phyloP scores from a whole-genome alignment of 2,113 vertebrate species.

The Zosterops japonicus region DNA sequence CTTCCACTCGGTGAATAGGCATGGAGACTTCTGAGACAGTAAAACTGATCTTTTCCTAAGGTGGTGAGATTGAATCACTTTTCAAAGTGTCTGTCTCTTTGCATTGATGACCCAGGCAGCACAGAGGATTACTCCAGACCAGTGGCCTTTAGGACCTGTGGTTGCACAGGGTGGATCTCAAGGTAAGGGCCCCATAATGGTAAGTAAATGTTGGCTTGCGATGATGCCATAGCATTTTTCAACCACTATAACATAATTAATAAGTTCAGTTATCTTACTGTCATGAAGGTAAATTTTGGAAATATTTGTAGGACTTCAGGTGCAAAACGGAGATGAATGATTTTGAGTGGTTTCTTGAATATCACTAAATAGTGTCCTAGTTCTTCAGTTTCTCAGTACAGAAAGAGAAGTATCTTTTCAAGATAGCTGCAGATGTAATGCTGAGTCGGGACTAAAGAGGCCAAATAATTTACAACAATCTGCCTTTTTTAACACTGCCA shows the following conservation, averaged over 20 bases:
- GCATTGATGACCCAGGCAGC: background rate
- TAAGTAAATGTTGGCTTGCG: background rate
- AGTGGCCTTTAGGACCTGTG: background rate
- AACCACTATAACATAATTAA: background rate
- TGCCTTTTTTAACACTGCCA: background rate
- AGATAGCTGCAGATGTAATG: background rate
- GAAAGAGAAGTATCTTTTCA: background rate
- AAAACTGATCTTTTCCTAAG: background rate
- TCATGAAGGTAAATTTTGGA: background rate
- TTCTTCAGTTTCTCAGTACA: background rate
- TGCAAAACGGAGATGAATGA: background rate
- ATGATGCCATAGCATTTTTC: background rate
- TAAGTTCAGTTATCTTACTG: background rate
- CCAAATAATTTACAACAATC: background rate
- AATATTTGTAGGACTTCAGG: background rate
- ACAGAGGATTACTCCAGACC: background rate
- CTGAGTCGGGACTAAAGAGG: background rate
- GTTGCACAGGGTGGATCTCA: background rate
- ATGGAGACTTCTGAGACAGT: background rate
- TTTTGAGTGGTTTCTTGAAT: background rate
- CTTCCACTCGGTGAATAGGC: background rate
- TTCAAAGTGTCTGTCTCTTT: background rate
- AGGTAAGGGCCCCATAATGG: accelerated
- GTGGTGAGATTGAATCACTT: background rate
- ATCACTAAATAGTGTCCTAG: background rate